Evolutionary conservation across 1,140 invertebrate genomes (phyloP).

Genomic region (Camponotus vicinus): DNA sequence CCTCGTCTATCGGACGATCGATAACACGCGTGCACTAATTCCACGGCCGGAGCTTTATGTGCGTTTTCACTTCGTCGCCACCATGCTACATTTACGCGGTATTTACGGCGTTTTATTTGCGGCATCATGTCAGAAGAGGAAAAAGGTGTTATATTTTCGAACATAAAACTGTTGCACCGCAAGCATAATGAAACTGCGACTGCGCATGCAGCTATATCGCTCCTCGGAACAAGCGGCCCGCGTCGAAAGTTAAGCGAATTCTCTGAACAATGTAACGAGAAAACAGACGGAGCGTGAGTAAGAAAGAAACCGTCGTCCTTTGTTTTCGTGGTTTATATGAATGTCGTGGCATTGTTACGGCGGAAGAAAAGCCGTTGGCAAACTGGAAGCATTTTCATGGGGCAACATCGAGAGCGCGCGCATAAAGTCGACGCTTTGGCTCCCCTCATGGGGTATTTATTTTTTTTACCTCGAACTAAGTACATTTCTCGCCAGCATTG

Average conservation of each 20-base stretch:
- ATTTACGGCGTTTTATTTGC: slow-evolving; percentile 20
- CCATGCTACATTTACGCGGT: background rate
- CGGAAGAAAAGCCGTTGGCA: slow-evolving; percentile 10
- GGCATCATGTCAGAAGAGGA: slow-evolving; percentile 9
- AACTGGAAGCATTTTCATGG: slow-evolving; percentile 41
- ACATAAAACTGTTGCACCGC: slow-evolving; percentile 51
- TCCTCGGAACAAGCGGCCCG: slow-evolving; percentile 8
- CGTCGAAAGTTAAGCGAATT: slow-evolving; percentile 54
- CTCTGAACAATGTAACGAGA: slow-evolving; percentile 52
- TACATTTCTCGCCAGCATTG: background rate
- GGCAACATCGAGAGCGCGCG: slow-evolving; percentile 35
- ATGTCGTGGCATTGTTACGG: slow-evolving; percentile 39
- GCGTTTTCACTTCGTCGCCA: background rate
- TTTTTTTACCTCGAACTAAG: slow-evolving; percentile 9
- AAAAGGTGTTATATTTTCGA: slow-evolving; percentile 30
- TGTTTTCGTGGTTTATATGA: slow-evolving; percentile 49
- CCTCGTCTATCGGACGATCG: background rate
- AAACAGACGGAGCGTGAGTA: slow-evolving; percentile 54
- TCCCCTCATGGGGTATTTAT: slow-evolving; percentile 41
- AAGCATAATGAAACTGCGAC: slow-evolving; percentile 37
- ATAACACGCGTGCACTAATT: slow-evolving; percentile 10
- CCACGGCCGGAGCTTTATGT: background rate
- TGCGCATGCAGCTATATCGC: slow-evolving; percentile 12
- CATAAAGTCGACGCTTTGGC: slow-evolving; percentile 18
- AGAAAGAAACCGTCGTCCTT: slow-evolving; percentile 57